phyloP scores from a whole-genome alignment of 2,888 invertebrate genomes.

The Volucella inflata region DNA sequence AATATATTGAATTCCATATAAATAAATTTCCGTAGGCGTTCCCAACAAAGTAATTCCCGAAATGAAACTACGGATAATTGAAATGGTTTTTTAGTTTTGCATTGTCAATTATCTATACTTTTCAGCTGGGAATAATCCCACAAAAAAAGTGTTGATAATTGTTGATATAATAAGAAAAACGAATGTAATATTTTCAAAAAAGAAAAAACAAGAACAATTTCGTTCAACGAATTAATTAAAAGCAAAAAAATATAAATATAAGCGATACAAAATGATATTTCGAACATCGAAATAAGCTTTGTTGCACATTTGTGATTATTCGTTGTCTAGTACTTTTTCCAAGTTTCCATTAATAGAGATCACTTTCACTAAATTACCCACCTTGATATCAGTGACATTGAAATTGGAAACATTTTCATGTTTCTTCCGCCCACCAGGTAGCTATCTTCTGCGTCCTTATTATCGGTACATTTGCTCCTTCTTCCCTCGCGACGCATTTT shows the following conservation, averaged over 20 bases:
- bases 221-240: too few relatives aligned
- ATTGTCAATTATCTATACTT: not conserved
- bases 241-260: too few relatives aligned
- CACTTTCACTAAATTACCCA: slow-evolving; percentile 83
- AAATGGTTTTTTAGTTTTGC: slow-evolving; percentile 2
- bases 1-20: slow-evolving; percentile 90
- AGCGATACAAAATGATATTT: too few relatives aligned
- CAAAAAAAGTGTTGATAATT: too few relatives aligned
- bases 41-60: slow-evolving; percentile 91
- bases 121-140: not conserved
- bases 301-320: too few relatives aligned
- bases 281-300: too few relatives aligned
- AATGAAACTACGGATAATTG: slow-evolving; percentile 85
- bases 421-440: slow-evolving; percentile 88
- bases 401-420: slow-evolving; percentile 88
- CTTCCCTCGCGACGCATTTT: slow-evolving; percentile 85
- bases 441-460: slow-evolving; percentile 84
- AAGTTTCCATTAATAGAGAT: not conserved
- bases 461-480: slow-evolving; percentile 74
- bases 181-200: too few relatives aligned
- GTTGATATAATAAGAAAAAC: too few relatives aligned
- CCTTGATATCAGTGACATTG: slow-evolving; percentile 90
- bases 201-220: too few relatives aligned
- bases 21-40: slow-evolving; percentile 91
- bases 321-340: too few relatives aligned